Evolutionary conservation across 37 sponge, comb jelly and placozoan species (phyloP).

Genomic region (Eunapius fragilis): DNA sequence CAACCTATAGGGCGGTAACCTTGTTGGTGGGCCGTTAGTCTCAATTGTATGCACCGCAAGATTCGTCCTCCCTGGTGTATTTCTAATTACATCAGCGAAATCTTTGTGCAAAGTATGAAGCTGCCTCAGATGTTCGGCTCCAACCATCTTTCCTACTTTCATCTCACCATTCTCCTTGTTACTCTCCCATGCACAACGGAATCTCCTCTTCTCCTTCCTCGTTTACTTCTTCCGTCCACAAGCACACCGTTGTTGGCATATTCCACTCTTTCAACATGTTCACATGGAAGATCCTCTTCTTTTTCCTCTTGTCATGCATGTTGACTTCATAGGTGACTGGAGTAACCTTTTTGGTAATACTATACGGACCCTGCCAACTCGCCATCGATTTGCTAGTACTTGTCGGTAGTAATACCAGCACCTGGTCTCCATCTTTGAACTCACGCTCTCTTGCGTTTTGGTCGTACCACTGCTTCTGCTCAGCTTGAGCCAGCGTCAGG

Average conservation of each 20-base stretch:
- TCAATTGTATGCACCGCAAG: slow-evolving; percentile 16
- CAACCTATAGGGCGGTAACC: slow-evolving; percentile 19
- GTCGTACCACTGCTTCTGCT: background rate
- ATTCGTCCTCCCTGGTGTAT: slow-evolving; percentile 12
- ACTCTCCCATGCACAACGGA: background rate
- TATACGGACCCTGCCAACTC: slow-evolving; percentile 45
- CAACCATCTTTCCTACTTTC: background rate
- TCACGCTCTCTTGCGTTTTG: background rate
- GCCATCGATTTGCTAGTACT: slow-evolving; percentile 15
- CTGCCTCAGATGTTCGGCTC: background rate
- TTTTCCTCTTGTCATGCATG: slow-evolving; percentile 38
- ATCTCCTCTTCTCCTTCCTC: background rate
- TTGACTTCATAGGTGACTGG: slow-evolving; percentile 20
- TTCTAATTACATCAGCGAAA: background rate
- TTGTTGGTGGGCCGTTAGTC: background rate
- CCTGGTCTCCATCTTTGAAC: slow-evolving; percentile 23
- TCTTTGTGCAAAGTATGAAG: background rate
- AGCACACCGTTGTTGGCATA: background rate
- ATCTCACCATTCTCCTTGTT: background rate
- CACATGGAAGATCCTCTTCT: slow-evolving; percentile 35
- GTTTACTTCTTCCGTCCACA: background rate
- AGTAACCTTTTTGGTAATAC: slow-evolving; percentile 11
- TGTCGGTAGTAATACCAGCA: slow-evolving; percentile 44
- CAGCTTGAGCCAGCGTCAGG: background rate
- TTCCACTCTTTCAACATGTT: slow-evolving; percentile 41